Evolutionary conservation across 2,888 invertebrate genomes (phyloP).

Genomic region (Stenchaetothrips biformis): DNA sequence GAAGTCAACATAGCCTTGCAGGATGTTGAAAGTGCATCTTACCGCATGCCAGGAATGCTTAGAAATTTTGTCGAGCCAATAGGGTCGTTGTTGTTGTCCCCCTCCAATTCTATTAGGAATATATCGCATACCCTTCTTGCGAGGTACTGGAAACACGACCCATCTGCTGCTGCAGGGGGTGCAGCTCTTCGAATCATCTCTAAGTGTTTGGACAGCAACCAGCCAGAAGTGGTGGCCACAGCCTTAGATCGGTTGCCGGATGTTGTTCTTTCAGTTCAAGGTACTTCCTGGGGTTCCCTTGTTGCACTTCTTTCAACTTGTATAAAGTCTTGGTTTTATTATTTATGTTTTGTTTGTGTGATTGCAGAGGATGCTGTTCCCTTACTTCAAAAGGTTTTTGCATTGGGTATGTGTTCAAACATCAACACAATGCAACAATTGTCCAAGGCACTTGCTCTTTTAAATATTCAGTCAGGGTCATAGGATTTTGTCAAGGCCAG

Average conservation of each 20-base stretch:
- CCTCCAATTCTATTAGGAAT: constrained; percentile 50
- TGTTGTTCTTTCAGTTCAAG: constrained; percentile 73
- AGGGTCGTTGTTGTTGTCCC: constrained; percentile 60
- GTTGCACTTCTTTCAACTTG: not conserved
- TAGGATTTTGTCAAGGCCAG: not conserved
- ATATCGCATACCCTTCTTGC: constrained; percentile 69
- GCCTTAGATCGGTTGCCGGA: constrained; percentile 79
- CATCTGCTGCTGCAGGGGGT: constrained; percentile 48
- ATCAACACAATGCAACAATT: constrained; percentile 71
- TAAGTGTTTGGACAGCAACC: constrained; percentile 72
- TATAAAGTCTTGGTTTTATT: constrained; percentile 21
- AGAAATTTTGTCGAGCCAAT: constrained; percentile 60
- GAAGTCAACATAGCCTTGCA: constrained; percentile 62
- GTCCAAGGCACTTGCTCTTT: constrained; percentile 70
- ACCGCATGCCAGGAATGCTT: constrained; percentile 62
- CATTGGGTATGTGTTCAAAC: constrained; percentile 71
- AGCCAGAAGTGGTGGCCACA: constrained; percentile 72
- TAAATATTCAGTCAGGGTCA: constrained; percentile 75
- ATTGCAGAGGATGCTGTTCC: constrained; percentile 69
- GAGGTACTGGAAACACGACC: constrained; percentile 64
- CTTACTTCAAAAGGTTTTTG: constrained; percentile 74
- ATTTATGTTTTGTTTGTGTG: constrained; percentile 37
- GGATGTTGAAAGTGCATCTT: constrained; percentile 69
- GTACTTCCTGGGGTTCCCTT: constrained; percentile 40
- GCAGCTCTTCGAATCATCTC: constrained; percentile 67